Evolutionary conservation across 1,140 invertebrate genomes (phyloP).

Genomic region (Ceratoteleas bidentatus): DNA sequence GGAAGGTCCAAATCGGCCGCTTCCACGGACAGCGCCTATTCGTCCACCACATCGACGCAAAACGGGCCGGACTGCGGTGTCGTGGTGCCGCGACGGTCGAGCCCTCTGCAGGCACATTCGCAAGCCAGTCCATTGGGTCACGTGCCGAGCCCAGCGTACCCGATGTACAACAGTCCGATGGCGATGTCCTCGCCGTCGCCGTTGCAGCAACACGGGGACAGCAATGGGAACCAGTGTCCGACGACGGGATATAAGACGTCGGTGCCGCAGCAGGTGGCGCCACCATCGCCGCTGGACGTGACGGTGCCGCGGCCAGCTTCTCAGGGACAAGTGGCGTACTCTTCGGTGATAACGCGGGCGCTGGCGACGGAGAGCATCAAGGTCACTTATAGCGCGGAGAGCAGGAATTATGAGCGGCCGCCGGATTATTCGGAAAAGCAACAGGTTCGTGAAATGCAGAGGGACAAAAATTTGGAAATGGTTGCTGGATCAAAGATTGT

Average conservation of each 20-base stretch:
- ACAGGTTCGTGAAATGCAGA: slow-evolving; percentile 52
- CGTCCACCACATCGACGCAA: slow-evolving; percentile 83
- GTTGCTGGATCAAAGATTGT: no score
- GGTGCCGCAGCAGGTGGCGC: slow-evolving; percentile 83
- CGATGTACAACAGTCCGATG: slow-evolving; percentile 89
- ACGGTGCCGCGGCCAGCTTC: slow-evolving; percentile 85
- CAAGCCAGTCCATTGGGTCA: slow-evolving; percentile 85
- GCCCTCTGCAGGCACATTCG: slow-evolving; percentile 85
- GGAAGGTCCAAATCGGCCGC: slow-evolving; percentile 84
- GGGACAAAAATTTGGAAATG: no score
- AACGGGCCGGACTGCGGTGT: slow-evolving; percentile 85
- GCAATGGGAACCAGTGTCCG: slow-evolving; percentile 73
- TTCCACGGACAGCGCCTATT: slow-evolving; percentile 84
- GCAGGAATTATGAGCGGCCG: slow-evolving; percentile 83
- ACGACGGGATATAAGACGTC: slow-evolving; percentile 76
- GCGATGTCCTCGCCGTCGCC: slow-evolving; percentile 86
- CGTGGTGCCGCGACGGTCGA: slow-evolving; percentile 85
- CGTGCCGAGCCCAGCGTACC: slow-evolving; percentile 88
- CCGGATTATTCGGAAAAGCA: slow-evolving; percentile 76
- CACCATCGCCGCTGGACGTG: slow-evolving; percentile 86
- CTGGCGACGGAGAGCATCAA: slow-evolving; percentile 84
- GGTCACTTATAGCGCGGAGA: slow-evolving; percentile 81
- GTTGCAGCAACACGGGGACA: slow-evolving; percentile 83
- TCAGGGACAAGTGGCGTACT: slow-evolving; percentile 85
- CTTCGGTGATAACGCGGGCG: slow-evolving; percentile 87